Evolutionary conservation across 2,888 invertebrate genomes (phyloP), one percentile per base, ranked within the genome.

Genomic region (Seira ritae): DNA sequence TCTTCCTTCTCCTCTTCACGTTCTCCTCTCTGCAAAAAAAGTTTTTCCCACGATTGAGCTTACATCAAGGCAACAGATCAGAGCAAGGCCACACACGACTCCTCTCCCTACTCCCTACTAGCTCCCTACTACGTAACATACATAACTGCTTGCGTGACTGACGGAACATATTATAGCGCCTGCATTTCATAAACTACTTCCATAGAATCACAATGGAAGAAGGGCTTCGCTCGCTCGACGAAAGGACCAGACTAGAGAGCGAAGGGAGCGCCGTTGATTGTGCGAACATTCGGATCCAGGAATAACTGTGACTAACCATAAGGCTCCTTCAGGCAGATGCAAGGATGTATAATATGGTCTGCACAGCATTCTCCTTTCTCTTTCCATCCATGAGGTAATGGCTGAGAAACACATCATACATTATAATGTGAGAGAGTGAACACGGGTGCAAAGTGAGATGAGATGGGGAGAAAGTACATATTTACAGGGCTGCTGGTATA

Each of bases 391-490:
- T 31, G 31, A 4, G 31, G 31, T 31, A 31, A 31, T 31, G 8
- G 31, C 31, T 31, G 31, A 31, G 8, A 8, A 2, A 31, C 55
- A 12, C 55, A 55, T 55, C 55, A 55, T 55, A 55, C 55, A 55
- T 42, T 8, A 42, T 55, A 55, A n/a, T 55, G 55, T 8, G 2
- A 31, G 31, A 71, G 12, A 46, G 23, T 71, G 68, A 23, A 80
- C 62, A 80, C n/a, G 80, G 67, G 80, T 80, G 80, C 73, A 73
- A 80, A 80, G 68, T 71, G 80, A 73, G 80, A 79, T 66, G 78
- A 70, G 55, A 69, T 66, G 24, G 24, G 50, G 67, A 76, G 69
- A 77, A 77, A 70, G 77, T 17, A 55, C n/a, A 55, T 55, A 55
- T 55, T 31, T 6, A 42, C 12, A 12, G 15, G 3, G 55, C 2